A percentile compares a stretch with the other conserved stretches of the same genome.
Evolutionary conservation across 1,140 invertebrate genomes (phyloP).

Genomic region (Anastrepha ludens): DNA sequence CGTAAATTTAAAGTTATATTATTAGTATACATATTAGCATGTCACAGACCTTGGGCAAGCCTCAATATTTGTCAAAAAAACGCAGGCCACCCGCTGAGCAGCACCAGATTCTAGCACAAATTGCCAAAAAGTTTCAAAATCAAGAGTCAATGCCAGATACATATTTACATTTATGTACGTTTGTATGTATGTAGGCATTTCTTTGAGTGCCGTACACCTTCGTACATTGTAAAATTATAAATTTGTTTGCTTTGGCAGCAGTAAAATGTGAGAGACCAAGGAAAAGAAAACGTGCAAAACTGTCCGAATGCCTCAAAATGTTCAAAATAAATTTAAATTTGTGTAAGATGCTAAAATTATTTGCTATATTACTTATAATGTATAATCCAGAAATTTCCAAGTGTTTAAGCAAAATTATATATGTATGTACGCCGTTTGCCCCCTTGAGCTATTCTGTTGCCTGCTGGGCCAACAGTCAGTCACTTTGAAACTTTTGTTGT

Average conservation of each 20-base stretch:
- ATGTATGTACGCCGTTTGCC: not conserved
- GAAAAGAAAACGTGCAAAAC: constrained; percentile 3
- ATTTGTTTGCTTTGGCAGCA: constrained; percentile 44
- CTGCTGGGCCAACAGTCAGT: constrained; percentile 10
- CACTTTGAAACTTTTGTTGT: constrained; percentile 21
- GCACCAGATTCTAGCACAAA: not conserved
- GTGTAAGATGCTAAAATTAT: constrained; percentile 17
- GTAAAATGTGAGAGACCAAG: not conserved
- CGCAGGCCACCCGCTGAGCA: not conserved
- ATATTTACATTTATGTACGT: not conserved
- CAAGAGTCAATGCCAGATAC: constrained; percentile 40
- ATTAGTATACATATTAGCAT: not conserved
- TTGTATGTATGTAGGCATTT: not conserved
- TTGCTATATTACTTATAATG: not conserved
- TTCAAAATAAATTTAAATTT: constrained; percentile 10
- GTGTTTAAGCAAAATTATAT: not conserved
- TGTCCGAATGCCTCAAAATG: not conserved
- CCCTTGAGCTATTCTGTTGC: not conserved
- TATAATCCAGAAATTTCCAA: not conserved
- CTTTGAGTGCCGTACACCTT: not conserved
- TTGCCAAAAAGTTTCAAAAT: constrained; percentile 26
- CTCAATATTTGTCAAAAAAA: not conserved
- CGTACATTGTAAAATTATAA: not conserved
- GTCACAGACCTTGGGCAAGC: not conserved
- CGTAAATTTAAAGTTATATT: not conserved